Evolutionary conservation across 92 coral and sea anemone genomes (phyloP).

Genomic region (Muricea muricata): DNA sequence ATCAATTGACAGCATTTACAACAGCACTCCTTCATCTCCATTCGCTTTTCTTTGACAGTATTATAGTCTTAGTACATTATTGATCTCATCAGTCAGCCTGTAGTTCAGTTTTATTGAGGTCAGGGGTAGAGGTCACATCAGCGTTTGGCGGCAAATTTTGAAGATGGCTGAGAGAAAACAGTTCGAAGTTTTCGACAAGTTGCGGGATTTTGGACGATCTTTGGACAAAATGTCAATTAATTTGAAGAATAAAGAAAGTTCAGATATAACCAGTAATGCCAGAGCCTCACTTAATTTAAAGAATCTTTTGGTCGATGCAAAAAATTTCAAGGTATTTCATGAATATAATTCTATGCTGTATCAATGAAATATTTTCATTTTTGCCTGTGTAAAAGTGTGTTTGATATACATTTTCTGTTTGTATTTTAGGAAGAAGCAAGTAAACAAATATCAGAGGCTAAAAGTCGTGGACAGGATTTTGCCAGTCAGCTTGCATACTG

Average conservation of each 20-base stretch:
- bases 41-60: too few species aligned
- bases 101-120: too few species aligned
- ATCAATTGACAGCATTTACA: too few species aligned
- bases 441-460: not conserved
- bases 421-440: slow-evolving; percentile 7
- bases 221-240: slow-evolving; percentile 16
- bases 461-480: not conserved
- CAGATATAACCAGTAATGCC: slow-evolving; percentile 12
- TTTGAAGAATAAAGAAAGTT: not conserved
- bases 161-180: slow-evolving; percentile 38
- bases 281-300: slow-evolving; percentile 22
- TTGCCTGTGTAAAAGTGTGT: too few species aligned
- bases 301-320: slow-evolving; percentile 24
- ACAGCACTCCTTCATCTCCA: too few species aligned
- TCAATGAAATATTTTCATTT: too few species aligned
- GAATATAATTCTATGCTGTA: too few species aligned
- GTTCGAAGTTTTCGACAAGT: slow-evolving; percentile 36
- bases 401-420: too few species aligned
- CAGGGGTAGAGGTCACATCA: too few species aligned
- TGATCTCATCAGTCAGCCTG: too few species aligned
- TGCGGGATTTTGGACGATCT: slow-evolving; percentile 30
- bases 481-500: not conserved
- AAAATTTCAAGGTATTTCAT: slow-evolving; percentile 24
- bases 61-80: too few species aligned
- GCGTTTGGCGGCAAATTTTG: not conserved